Conservation (phyloP, 1,140 invertebrate genomes). For the Ceratoteleas bidentatus region DNA sequence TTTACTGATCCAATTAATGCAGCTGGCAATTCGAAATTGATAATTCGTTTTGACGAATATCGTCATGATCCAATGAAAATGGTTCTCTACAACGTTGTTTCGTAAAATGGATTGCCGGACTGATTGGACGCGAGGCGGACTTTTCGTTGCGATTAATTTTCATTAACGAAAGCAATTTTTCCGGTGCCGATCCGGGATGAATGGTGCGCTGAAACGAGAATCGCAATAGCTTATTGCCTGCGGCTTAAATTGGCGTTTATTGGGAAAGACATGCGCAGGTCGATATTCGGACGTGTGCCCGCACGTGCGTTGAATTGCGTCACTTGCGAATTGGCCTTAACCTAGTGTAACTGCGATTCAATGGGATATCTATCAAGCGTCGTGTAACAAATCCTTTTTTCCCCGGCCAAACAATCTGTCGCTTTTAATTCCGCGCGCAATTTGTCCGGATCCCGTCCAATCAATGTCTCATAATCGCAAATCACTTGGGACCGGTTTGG, state of each 20-base stretch:
- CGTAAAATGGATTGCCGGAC: no score
- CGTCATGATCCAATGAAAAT: no score
- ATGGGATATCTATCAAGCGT: slow-evolving; percentile 34
- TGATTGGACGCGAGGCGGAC: no score
- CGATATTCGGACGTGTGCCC: slow-evolving; percentile 51
- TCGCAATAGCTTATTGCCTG: neutral
- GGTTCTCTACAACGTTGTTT: no score
- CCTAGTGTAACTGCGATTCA: slow-evolving; percentile 53
- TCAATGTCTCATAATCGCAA: neutral
- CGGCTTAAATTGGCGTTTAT: slow-evolving; percentile 22
- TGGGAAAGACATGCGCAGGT: slow-evolving; percentile 26
- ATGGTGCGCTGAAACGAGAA: no score
- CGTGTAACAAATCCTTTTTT: slow-evolving; percentile 31
- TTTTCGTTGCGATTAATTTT: no score
- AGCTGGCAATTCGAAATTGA: no score
- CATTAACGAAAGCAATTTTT: no score
- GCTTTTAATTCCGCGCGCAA: slow-evolving; percentile 8
- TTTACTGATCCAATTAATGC: no score
- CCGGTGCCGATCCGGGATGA: no score
- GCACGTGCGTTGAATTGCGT: slow-evolving; percentile 62
- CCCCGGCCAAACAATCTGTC: slow-evolving; percentile 10
- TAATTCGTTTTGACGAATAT: no score
- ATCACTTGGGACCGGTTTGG: neutral
- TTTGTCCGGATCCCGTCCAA: slow-evolving; percentile 5
- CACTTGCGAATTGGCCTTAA: slow-evolving; percentile 53